Base-by-base conservation (phyloP, 30 jellyfish, hydroid and myxozoan genomes). In the Mastigias papua region DNA sequence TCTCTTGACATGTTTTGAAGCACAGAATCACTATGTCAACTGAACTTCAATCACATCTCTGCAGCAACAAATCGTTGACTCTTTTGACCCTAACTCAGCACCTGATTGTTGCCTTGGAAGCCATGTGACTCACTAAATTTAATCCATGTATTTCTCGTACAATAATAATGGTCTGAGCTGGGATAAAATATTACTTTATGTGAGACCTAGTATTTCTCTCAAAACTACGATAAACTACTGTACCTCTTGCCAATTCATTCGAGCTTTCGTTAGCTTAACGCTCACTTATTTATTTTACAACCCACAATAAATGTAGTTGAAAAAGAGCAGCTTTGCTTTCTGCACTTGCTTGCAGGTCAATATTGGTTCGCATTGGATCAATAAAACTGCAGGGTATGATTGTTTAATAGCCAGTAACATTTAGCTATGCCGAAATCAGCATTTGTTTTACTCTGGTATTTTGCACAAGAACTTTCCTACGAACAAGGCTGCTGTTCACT, bases 291-390 rank as follows among this genome's bases (percentile, higher is more conserved):
- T 57, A 19, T 23, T 10, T n/a, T n/a, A 27, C 35, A 63, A 42
- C 74, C 4, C 74, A 51, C 67, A 23, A 2, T n/a, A 63, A 63
- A 63, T 23, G 19, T 20, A 17, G 21, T 19, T 63, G 35, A 6
- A 63, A 63, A 37, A 27, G 42, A 23, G 42, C 74, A 63, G 74
- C 74, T 63, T 63, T 63, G 74, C 23, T 15, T 63, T 63, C 74
- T 63, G 7, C 1, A 2, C 1, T 23, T 77, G 77, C 35, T 5
- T 35, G 33, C 22, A 57, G 57, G 57, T 77, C 75, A 77, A 77
- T 77, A 77, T 77, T 77, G 77, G 60, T 62, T 34, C 78, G 21
- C 71, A 69, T 0, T 76, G 17, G 87, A 54, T 32, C 87, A 76
- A 57, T 31, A 54, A 49, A 76, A 20, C 50, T 31, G 76, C 35